A percentile compares a stretch with the other conserved stretches of the same genome.
Conservation (phyloP, 2,797 vertebrate species). For the Eptatretus atami region DNA sequence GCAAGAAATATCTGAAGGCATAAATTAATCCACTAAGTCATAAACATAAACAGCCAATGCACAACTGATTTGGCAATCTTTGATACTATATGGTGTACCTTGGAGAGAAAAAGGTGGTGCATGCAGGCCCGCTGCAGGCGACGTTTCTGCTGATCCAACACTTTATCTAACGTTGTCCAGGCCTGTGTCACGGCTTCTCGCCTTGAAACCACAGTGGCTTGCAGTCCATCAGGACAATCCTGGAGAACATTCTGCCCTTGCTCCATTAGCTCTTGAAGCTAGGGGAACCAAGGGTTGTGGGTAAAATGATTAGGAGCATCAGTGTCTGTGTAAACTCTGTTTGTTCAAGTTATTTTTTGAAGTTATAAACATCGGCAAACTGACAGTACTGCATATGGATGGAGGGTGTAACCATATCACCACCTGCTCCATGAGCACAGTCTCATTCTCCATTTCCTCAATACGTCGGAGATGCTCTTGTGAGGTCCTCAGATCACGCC, state of each 20-base stretch:
- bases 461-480: constrained; percentile 35
- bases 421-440: constrained; percentile 27
- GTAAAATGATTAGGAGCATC: too few species aligned
- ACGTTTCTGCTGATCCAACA: constrained; percentile 18
- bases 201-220: constrained; percentile 16
- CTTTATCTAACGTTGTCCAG: constrained; percentile 28
- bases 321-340: too few species aligned
- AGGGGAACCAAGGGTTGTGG: neutral
- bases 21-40: too few species aligned
- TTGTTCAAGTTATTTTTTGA: too few species aligned
- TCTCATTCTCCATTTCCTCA: constrained; percentile 24
- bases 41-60: neutral
- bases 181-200: constrained; percentile 26
- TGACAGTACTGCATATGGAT: too few species aligned
- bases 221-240: constrained; percentile 15
- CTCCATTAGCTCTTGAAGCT: constrained; percentile 40
- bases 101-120: constrained; percentile 24
- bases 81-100: constrained; percentile 14
- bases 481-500: constrained; percentile 28
- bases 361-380: too few species aligned
- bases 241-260: constrained; percentile 14
- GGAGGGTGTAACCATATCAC: constrained; percentile 12
- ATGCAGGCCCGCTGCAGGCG: constrained; percentile 18
- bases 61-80: constrained; percentile 9
- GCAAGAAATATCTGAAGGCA: too few species aligned